phyloP scores from a whole-genome alignment of 2,888 invertebrate species.

The Tholera decimalis region DNA sequence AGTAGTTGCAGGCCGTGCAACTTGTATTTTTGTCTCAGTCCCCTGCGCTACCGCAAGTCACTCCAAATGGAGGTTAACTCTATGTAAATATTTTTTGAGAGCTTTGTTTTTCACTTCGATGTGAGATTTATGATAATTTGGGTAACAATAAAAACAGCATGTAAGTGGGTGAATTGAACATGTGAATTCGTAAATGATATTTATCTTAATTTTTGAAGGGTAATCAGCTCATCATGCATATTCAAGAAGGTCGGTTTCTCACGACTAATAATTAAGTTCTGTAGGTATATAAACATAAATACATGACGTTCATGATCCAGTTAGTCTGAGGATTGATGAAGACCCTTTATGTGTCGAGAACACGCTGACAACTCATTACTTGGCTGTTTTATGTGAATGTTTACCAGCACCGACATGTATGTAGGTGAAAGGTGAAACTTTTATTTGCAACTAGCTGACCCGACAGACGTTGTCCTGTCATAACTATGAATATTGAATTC shows the following conservation, averaged over 20 bases:
- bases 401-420: neutral
- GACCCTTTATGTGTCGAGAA: conserved; percentile 16
- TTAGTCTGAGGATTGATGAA: conserved; percentile 25
- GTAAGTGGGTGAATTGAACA: conserved; percentile 23
- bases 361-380: conserved; percentile 12
- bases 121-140: conserved; percentile 50
- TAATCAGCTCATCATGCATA: conserved; percentile 2
- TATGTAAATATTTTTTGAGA: conserved; percentile 59
- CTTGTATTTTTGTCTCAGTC: conserved; percentile 49
- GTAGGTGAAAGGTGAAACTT: neutral
- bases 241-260: conserved; percentile 44
- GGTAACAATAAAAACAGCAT: conserved; percentile 9
- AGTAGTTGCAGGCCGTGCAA: conserved; percentile 55
- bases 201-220: conserved; percentile 11
- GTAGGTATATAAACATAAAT: conserved; percentile 20
- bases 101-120: conserved; percentile 39
- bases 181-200: conserved; percentile 24
- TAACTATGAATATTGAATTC: too few relatives aligned
- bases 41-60: conserved; percentile 34
- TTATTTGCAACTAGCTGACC: too few relatives aligned
- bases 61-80: conserved; percentile 54
- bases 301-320: conserved; percentile 18
- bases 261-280: conserved; percentile 25
- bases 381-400: conserved; percentile 3
- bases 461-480: too few relatives aligned